These are phyloP conservation scores for Sylvilagus floridanus DNA, from an alignment of 2,797 vertebrate genomes.

Conservation along the genomic window DNA sequence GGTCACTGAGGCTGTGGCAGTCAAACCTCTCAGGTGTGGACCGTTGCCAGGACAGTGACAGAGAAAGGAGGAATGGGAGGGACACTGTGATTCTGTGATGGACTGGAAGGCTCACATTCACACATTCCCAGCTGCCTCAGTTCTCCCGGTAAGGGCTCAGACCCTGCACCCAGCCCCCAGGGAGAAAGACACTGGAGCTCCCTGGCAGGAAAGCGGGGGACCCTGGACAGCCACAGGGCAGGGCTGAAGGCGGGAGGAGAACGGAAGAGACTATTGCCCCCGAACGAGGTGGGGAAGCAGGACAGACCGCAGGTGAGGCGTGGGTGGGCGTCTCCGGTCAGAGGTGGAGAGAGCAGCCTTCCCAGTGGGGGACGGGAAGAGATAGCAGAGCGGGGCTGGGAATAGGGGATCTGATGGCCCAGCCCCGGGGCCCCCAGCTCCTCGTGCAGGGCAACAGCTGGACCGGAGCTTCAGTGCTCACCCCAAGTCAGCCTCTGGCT, in stretches of 20 bases:
- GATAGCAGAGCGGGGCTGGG: neutral
- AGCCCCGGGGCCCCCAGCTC: neutral
- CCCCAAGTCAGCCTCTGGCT: neutral
- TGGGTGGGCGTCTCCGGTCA: neutral
- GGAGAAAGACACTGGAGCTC: neutral
- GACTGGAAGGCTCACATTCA: neutral
- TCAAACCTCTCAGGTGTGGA: neutral
- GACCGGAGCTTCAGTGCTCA: neutral
- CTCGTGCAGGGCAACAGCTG: neutral
- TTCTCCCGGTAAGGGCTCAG: neutral
- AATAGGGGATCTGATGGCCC: neutral
- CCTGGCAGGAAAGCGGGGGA: constrained; percentile 13
- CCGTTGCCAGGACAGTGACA: neutral
- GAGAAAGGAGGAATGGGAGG: constrained; percentile 44
- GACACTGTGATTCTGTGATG: constrained; percentile 36
- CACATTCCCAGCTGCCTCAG: neutral
- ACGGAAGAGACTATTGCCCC: neutral
- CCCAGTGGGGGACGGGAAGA: neutral
- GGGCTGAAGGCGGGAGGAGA: neutral
- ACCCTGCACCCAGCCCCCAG: neutral
- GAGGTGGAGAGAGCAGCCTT: neutral
- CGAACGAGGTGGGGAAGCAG: neutral
- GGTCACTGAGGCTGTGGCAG: neutral
- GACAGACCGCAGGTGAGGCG: neutral
- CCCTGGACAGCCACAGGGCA: neutral